phyloP scores from a whole-genome alignment of 2,113 vertebrate species.

The Uria aalge region DNA sequence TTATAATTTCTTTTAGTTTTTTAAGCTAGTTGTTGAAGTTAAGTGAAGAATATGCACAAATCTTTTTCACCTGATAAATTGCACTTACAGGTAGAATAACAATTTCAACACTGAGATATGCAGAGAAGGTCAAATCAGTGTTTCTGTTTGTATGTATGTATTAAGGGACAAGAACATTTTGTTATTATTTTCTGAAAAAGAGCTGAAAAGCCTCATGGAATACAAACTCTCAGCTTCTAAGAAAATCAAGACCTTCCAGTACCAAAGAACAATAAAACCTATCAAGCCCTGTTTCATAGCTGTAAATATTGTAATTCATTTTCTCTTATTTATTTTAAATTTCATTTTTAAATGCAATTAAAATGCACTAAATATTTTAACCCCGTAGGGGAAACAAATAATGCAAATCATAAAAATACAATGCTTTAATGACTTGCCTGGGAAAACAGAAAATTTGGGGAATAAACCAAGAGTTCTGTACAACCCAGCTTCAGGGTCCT shows the following conservation, averaged over 20 bases:
- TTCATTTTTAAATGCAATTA: slow-evolving; percentile 1
- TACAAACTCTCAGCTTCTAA: not conserved
- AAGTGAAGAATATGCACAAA: not conserved
- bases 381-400: not conserved
- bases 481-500: not conserved
- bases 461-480: not conserved
- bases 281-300: not conserved
- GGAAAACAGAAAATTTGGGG: not conserved
- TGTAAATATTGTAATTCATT: not conserved
- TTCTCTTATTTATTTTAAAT: not conserved
- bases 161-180: not conserved
- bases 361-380: not conserved
- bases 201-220: not conserved
- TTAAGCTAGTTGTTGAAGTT: not conserved
- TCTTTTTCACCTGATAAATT: not conserved
- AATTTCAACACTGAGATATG: not conserved
- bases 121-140: not conserved
- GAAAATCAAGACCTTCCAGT: not conserved
- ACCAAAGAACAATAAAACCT: not conserved
- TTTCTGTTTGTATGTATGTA: not conserved
- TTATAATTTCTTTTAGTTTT: not conserved
- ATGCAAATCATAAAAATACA: not conserved
- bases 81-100: not conserved
- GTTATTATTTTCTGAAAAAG: not conserved
- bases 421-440: not conserved